Base-by-base conservation (phyloP, 2,888 invertebrate species). In the Thymelicus sylvestris region DNA sequence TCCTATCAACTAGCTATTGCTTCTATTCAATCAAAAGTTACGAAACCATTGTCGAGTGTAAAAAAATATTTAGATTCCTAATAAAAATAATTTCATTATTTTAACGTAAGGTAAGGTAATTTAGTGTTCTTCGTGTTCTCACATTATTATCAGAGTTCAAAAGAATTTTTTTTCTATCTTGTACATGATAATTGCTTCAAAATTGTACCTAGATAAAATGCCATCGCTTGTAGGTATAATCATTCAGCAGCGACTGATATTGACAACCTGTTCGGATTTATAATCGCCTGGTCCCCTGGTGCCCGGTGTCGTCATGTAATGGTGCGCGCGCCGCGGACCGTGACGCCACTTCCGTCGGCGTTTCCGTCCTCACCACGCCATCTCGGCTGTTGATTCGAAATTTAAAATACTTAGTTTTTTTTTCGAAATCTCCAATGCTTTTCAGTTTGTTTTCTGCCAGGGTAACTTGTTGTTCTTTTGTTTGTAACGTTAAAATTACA, bases 341-440 rank as follows among this genome's bases (percentile, higher is more conserved):
- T 91, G 90, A 91, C 91, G 86, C 86, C 84, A 88, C 85, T 92
- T 93, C 93, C 93, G 92, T 83, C 80, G 84, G 78, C 80, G 83
- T 86, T 92, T 93, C 93, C 93, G 92, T 89, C 91, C 86, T 82
- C 85, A 12, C 39, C 50, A 39, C 60, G 88, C 86, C 87, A 87
- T 90, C 85, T 89, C 87, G 86, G 84, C 87, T 85, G 85, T 85
- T 87, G 80, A 87, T 86, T 87, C 80, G 81, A 81, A 83, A 85
- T 87, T 76, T 72, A 63, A 55, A 66, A 66, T 15, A 50, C 47
- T 31, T 50, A 15, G 41, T 66, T 67, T 31, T 66, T 31, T 44
- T n/a, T 52, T 66, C 50, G 50, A 44, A 62, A 57, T 59, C 59
- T 61, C 39, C 24, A n/a, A 41, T 41, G 61, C 52, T 52, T 41